Base-by-base conservation (phyloP, 1,140 invertebrate genomes). In the Meloidogyne exigua region DNA sequence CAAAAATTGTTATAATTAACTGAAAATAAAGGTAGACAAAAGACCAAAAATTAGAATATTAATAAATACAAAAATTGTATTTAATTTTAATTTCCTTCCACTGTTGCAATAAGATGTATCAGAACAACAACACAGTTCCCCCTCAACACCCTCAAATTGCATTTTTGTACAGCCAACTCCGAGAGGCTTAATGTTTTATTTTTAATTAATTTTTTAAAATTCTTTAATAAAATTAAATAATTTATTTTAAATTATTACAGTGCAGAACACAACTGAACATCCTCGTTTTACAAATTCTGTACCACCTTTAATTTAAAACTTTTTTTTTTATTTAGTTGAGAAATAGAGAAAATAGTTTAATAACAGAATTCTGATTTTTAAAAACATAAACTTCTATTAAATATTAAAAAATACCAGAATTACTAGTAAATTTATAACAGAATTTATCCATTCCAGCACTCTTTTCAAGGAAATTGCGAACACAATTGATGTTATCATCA, bases 101-200 rank as follows among this genome's bases (percentile, higher is more conserved):
- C 21, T 10, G 39, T 77, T 77, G 67, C 76, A 77, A 32, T 77
- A 77, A 66, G 67, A 70, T 21, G 67, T 44, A 25, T 77, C 70
- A 28, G 68, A 70, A 49, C 76, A 77, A 18, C 76, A 77, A 67
- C 76, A 77, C 76, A 77, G 72, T 42, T 49, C 68, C 18, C 76
- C 76, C 10, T 73, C 44, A 32, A 77, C 57, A 28, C 76, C 76
- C n/a, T 64, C 62, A 42, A 77, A 77, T 25, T 77, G 69, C 23
- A 77, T 25, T 63, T 72, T 72, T 7, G 76, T 62, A 18, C 76
- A 77, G 23, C 49, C 44, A 23, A 74, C 69, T 15, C 76, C 62
- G 13, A 77, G 67, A 18, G 67, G 67, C 83, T 57, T 9, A 57
- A 57, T n/a, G 5, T 72, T 72, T 64, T 49, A 21, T n/a, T 21